These are phyloP conservation scores for Eupithecia subfuscata DNA, from an alignment of 2,888 invertebrate genomes.

Conservation along the genomic window DNA sequence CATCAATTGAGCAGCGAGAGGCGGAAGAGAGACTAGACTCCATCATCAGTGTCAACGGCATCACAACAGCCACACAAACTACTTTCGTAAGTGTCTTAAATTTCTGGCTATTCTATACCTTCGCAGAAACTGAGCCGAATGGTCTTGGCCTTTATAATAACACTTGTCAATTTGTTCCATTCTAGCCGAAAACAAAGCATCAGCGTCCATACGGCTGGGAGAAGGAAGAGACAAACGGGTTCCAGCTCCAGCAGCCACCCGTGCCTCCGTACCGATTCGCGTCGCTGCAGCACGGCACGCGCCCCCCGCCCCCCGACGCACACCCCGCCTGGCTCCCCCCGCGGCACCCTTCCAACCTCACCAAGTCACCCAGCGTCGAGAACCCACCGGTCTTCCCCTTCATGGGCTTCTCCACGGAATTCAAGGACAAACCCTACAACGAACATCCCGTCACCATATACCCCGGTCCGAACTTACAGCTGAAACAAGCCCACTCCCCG, in stretches of 20 bases:
- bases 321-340: constrained; percentile 77
- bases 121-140: not conserved
- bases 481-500: constrained; percentile 72
- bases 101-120: not conserved
- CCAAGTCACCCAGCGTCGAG: constrained; percentile 75
- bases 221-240: constrained; percentile 75
- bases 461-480: constrained; percentile 82
- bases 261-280: constrained; percentile 86
- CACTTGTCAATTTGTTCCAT: constrained; percentile 5
- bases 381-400: constrained; percentile 77
- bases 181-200: constrained; percentile 89
- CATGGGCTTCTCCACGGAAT: constrained; percentile 81
- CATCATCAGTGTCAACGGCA: constrained; percentile 80
- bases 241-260: constrained; percentile 82
- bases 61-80: constrained; percentile 89
- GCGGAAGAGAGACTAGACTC: constrained; percentile 75
- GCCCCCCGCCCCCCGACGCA: constrained; percentile 67
- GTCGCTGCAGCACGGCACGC: constrained; percentile 86
- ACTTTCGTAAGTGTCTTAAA: constrained; percentile 86
- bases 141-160: not conserved
- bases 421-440: constrained; percentile 82
- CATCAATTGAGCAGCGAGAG: constrained; percentile 69
- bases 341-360: constrained; percentile 61
- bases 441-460: constrained; percentile 88
- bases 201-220: constrained; percentile 91